These are phyloP conservation scores for Tympanuchus pallidicinctus DNA, from an alignment of 2,113 vertebrate species.

Conservation along the genomic window DNA sequence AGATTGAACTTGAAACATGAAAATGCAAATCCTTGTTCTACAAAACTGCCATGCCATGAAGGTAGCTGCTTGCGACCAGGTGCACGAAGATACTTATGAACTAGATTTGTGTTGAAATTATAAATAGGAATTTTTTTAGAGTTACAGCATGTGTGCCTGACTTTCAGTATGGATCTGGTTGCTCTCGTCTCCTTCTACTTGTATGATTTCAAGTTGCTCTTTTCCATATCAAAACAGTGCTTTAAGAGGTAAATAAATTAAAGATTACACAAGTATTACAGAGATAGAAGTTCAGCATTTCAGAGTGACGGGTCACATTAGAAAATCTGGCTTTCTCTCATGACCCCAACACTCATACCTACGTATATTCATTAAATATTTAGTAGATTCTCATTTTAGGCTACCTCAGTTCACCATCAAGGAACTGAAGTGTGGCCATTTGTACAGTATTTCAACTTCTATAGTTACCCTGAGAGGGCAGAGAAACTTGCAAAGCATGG, in stretches of 20 bases:
- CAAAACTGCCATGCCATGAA: not conserved
- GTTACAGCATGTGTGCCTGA: not conserved
- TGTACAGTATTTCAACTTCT: not conserved
- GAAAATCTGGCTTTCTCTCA: not conserved
- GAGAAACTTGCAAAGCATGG: not conserved
- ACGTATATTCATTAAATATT: not conserved
- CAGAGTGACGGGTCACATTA: not conserved
- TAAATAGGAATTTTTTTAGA: not conserved
- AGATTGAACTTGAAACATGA: not conserved
- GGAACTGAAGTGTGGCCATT: not conserved
- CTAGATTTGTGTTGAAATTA: not conserved
- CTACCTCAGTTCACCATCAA: not conserved
- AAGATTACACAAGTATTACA: not conserved
- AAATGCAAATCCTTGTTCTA: not conserved
- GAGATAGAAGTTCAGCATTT: not conserved
- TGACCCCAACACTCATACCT: not conserved
- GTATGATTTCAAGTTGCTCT: not conserved
- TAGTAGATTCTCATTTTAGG: not conserved
- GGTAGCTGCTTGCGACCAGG: not conserved
- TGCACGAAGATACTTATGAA: not conserved
- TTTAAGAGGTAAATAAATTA: constrained; percentile 14
- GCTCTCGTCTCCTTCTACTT: not conserved
- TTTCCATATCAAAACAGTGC: not conserved
- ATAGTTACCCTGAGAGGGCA: not conserved
- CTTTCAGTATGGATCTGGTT: not conserved